Percentiles rank a stretch among this genome's conserved stretches.
phyloP scores from a whole-genome alignment of 2,797 vertebrate species.

The Silurus aristotelis region DNA sequence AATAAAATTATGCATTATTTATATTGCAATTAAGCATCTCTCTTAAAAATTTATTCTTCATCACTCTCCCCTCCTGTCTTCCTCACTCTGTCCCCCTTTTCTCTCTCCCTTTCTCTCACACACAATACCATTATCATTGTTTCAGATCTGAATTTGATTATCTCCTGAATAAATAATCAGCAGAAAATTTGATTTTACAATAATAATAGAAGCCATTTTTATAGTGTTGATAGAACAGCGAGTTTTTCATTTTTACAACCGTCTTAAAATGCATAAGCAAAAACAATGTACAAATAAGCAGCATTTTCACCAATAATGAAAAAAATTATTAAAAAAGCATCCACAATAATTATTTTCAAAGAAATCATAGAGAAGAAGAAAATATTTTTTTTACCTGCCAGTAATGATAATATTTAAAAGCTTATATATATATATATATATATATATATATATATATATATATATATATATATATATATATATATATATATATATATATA shows the following conservation, averaged over 20 bases:
- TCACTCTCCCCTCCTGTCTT: constrained; percentile 18
- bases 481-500: constrained; percentile 4
- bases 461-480: too few species aligned
- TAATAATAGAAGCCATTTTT: constrained; percentile 53
- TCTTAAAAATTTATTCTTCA: constrained; percentile 26
- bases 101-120: constrained; percentile 19
- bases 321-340: constrained; percentile 40
- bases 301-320: constrained; percentile 40
- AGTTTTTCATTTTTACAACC: constrained; percentile 32
- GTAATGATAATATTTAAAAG: constrained; percentile 43
- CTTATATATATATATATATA: background rate
- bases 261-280: constrained; percentile 44
- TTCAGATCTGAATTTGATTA: constrained; percentile 58
- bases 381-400: constrained; percentile 40
- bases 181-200: constrained; percentile 56
- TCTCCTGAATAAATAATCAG: constrained; percentile 61
- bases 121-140: constrained; percentile 49
- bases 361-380: constrained; percentile 19
- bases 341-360: constrained; percentile 47
- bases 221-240: constrained; percentile 49
- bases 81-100: constrained; percentile 9
- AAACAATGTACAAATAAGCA: constrained; percentile 44
- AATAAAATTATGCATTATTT: constrained; percentile 57
- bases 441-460: too few species aligned
- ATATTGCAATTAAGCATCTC: constrained; percentile 49